Evolutionary conservation across 2,797 vertebrate species (phyloP), one percentile per base, ranked within the genome.

Genomic region (Epinephelus awoara): DNA sequence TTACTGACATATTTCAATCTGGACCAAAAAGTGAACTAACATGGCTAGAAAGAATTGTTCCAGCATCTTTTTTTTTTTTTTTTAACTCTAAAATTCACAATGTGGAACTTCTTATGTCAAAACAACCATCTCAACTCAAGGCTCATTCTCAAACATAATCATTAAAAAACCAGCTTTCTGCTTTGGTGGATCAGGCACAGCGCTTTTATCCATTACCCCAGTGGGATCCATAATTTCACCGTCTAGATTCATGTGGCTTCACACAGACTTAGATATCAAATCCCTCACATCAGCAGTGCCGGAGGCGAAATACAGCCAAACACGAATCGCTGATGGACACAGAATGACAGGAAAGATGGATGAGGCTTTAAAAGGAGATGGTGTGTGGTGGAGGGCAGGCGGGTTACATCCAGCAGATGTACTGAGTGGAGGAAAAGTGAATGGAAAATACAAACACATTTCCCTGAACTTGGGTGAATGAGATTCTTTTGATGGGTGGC

Each of bases 261-360:
- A 63, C 29, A 5, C 34, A 52, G 51, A 65, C 9, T 0, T 2
- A 58, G 55, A 77, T 71, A 79, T 75, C 55, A 65, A 29, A 80
- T 76, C 72, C 59, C 14, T 75, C 67, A 49, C 67, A 67, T 79
- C 72, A 72, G 79, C 64, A 75, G 49, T 1, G 64, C 73, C 77
- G 10, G 50, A 68, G 78, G 84, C 46, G 1, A 67, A 72, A 71
- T 7, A 21, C 40, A 38, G 59, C 69, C 34, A 3, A 67, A 64
- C 61, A 51, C 59, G 29, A 77, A 72, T 8, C 23, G 42, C 71
- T 79, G 82, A 90, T 87, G 82, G 84, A 81, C 80, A 70, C 44
- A 54, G 72, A 79, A 68, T 64, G 66, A 83, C 70, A 82, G 13
- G 1, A 27, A 73, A 52, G 70, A 89, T 34, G 23, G 86, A 85